Evolutionary conservation across 2,113 vertebrate species (phyloP).

Genomic region (Coregonus clupeaformis): DNA sequence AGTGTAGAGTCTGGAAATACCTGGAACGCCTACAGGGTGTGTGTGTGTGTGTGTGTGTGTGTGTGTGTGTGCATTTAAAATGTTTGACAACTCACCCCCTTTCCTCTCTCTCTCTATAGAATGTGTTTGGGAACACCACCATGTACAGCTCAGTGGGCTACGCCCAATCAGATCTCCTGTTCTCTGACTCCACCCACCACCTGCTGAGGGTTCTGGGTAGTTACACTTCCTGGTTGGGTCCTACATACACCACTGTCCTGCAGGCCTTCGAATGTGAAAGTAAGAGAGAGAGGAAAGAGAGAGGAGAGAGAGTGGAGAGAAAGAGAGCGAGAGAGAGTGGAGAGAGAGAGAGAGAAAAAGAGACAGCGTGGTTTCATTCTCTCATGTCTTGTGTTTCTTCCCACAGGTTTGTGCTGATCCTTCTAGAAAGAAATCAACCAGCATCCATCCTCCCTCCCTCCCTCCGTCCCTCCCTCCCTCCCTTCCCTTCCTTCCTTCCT

Average conservation of each 20-base stretch:
- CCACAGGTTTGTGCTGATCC: constrained; percentile 76
- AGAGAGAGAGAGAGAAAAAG: background rate
- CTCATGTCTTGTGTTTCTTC: constrained; percentile 30
- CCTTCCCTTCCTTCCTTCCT: too few species aligned
- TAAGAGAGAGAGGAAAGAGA: constrained; percentile 43
- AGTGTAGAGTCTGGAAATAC: constrained; percentile 78
- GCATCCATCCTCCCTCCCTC: too few species aligned
- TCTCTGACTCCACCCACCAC: constrained; percentile 73
- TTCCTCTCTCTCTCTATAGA: constrained; percentile 51
- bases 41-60: background rate
- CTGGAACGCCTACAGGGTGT: constrained; percentile 78
- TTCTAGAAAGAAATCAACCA: constrained; percentile 47
- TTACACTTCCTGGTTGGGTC: constrained; percentile 77
- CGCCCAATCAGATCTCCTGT: constrained; percentile 70
- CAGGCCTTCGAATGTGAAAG: constrained; percentile 80
- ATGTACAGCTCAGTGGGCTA: constrained; percentile 76
- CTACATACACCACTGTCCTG: constrained; percentile 71
- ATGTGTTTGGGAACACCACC: constrained; percentile 66
- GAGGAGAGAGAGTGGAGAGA: background rate
- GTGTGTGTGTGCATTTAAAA: constrained; percentile 8
- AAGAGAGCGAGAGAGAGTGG: too few species aligned
- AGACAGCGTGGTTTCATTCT: background rate
- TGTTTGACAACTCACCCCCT: constrained; percentile 12
- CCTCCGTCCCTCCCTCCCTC: too few species aligned
- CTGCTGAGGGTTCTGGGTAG: constrained; percentile 75